Evolutionary conservation across 1,140 invertebrate genomes (phyloP).

Genomic region (Episyrphus balteatus): DNA sequence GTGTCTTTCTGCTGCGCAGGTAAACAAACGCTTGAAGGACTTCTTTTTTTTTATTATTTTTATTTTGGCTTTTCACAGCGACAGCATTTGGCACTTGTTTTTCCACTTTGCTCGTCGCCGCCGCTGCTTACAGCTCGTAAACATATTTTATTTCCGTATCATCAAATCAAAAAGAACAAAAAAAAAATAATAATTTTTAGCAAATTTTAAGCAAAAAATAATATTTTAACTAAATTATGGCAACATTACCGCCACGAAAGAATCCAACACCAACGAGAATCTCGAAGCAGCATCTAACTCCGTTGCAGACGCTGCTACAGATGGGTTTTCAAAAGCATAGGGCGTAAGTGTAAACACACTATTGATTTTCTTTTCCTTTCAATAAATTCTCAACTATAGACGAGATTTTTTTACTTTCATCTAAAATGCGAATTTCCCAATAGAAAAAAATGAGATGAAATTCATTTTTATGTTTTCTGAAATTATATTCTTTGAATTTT

Average conservation of each 20-base stretch:
- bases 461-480: background rate
- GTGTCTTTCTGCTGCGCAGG: too few relatives aligned
- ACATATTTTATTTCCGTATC: too few relatives aligned
- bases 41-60: too few relatives aligned
- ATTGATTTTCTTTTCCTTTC: background rate
- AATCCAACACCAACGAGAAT: conserved; percentile 52
- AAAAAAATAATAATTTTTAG: too few relatives aligned
- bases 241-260: conserved; percentile 54
- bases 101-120: too few relatives aligned
- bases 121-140: too few relatives aligned
- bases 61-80: too few relatives aligned
- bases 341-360: conserved; percentile 53
- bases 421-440: background rate
- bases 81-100: too few relatives aligned
- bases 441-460: background rate
- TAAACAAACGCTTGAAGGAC: too few relatives aligned
- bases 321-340: conserved; percentile 78
- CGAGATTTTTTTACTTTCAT: too few relatives aligned
- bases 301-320: conserved; percentile 69
- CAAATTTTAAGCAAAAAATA: too few relatives aligned
- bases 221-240: conserved; percentile 38
- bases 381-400: background rate
- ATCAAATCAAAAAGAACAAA: too few relatives aligned
- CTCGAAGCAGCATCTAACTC: conserved; percentile 59
- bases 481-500: conserved; percentile 11